These are phyloP conservation scores for Papilio polyxenes DNA, from an alignment of 1,140 invertebrate genomes.

Conservation along the genomic window DNA sequence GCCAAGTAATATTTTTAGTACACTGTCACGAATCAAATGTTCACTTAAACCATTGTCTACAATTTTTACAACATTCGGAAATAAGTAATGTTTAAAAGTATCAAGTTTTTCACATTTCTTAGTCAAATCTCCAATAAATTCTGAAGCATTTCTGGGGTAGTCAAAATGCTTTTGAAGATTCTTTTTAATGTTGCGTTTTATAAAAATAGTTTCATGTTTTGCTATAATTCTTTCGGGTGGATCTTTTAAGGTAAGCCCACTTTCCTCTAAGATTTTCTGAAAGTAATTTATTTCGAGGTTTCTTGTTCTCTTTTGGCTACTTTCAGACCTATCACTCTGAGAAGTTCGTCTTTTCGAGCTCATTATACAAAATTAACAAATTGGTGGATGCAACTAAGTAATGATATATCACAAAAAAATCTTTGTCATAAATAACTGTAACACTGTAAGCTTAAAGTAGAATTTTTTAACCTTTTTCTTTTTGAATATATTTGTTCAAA, in stretches of 20 bases:
- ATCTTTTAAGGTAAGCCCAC: slow-evolving; percentile 62
- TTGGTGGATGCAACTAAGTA: too few species aligned
- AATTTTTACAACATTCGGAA: slow-evolving; percentile 64
- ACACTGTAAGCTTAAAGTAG: neutral
- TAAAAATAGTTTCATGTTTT: slow-evolving; percentile 58
- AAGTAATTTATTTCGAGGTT: slow-evolving; percentile 53
- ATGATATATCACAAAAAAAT: neutral
- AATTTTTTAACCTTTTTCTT: too few species aligned
- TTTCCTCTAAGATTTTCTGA: slow-evolving; percentile 56
- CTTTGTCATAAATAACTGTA: neutral
- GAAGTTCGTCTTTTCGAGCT: slow-evolving; percentile 47
- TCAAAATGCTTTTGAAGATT: slow-evolving; percentile 70
- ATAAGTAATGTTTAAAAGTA: slow-evolving; percentile 70
- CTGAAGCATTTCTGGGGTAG: slow-evolving; percentile 69
- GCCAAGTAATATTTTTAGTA: slow-evolving; percentile 72
- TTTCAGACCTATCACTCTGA: slow-evolving; percentile 37
- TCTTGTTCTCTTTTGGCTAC: slow-evolving; percentile 49
- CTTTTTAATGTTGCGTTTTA: slow-evolving; percentile 69
- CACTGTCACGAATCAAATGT: slow-evolving; percentile 57
- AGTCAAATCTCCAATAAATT: slow-evolving; percentile 64
- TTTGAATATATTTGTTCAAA: too few species aligned
- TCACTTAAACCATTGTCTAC: slow-evolving; percentile 57
- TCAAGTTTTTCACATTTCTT: slow-evolving; percentile 61
- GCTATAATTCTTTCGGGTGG: slow-evolving; percentile 62
- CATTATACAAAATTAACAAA: slow-evolving; percentile 31